phyloP scores from a whole-genome alignment of 2,797 vertebrate species.

The Aselliscus stoliczkanus region DNA sequence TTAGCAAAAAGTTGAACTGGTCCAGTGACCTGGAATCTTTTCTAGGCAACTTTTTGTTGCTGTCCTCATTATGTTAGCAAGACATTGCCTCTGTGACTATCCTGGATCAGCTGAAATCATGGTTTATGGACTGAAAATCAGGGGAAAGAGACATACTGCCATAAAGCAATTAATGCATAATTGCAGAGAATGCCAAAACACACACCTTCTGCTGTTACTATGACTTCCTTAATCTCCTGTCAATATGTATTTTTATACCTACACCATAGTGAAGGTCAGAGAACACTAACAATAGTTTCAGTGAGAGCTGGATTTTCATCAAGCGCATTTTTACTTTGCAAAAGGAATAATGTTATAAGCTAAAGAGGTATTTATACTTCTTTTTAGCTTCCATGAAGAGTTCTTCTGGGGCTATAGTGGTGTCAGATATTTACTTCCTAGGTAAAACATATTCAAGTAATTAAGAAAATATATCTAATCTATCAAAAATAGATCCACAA shows the following conservation, averaged over 20 bases:
- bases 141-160: neutral
- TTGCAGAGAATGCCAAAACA: neutral
- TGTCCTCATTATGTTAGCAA: neutral
- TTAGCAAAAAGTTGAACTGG: neutral
- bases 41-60: neutral
- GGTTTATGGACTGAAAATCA: slow-evolving; percentile 12
- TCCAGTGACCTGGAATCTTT: slow-evolving; percentile 19
- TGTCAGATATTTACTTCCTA: neutral
- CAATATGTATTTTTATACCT: neutral
- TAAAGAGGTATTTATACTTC: neutral
- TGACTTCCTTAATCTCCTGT: neutral
- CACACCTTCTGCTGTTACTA: neutral
- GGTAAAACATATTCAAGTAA: neutral
- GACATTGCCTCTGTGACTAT: neutral
- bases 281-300: neutral
- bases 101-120: neutral
- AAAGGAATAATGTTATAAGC: neutral
- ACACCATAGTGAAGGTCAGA: neutral
- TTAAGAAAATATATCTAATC: slow-evolving; percentile 19
- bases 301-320: neutral
- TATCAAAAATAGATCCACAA: neutral
- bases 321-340: slow-evolving; percentile 13
- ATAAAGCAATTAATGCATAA: neutral
- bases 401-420: neutral
- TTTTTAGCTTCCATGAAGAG: neutral